Evolutionary conservation across 2,797 vertebrate genomes (phyloP).

Genomic region (Lindbergichthys nudifrons): DNA sequence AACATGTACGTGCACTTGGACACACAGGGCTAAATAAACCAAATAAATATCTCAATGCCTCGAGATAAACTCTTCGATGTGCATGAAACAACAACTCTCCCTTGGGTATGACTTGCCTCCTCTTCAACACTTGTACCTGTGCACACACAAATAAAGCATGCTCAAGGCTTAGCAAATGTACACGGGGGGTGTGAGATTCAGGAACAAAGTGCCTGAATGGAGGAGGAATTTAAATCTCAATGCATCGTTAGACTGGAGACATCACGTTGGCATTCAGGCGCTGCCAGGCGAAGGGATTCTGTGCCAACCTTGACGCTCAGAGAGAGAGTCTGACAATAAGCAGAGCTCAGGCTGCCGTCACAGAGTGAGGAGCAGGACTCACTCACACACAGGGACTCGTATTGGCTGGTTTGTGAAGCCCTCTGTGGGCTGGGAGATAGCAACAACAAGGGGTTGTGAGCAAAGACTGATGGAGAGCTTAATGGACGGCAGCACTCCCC

Average conservation of each 20-base stretch:
- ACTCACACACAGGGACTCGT: conserved; percentile 48
- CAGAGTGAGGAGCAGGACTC: conserved; percentile 54
- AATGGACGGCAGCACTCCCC: conserved; percentile 52
- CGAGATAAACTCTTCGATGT: conserved; percentile 11
- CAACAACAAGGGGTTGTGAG: conserved; percentile 34
- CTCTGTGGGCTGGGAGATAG: conserved; percentile 18
- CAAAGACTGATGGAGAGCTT: conserved; percentile 44
- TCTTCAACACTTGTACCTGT: conserved; percentile 1
- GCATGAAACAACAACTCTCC: conserved; percentile 21
- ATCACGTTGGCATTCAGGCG: conserved; percentile 72
- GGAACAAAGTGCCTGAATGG: conserved; percentile 56
- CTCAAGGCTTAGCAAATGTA: conserved; percentile 28
- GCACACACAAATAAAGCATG: conserved; percentile 8
- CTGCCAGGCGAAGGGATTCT: conserved; percentile 58
- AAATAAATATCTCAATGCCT: conserved; percentile 5
- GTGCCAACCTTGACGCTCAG: conserved; percentile 65
- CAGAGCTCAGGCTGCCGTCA: conserved; percentile 58
- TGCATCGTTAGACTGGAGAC: conserved; percentile 67
- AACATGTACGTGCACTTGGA: conserved; percentile 43
- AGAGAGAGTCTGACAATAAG: conserved; percentile 69
- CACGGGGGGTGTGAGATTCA: conserved; percentile 57
- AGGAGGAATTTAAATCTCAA: conserved; percentile 80
- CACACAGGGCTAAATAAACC: conserved; percentile 35
- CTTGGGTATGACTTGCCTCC: conserved; percentile 13
- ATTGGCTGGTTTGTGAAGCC: conserved; percentile 34